Evolutionary conservation across 2,888 invertebrate species (phyloP), one percentile per base, ranked within the genome.

Genomic region (Sipha maydis): DNA sequence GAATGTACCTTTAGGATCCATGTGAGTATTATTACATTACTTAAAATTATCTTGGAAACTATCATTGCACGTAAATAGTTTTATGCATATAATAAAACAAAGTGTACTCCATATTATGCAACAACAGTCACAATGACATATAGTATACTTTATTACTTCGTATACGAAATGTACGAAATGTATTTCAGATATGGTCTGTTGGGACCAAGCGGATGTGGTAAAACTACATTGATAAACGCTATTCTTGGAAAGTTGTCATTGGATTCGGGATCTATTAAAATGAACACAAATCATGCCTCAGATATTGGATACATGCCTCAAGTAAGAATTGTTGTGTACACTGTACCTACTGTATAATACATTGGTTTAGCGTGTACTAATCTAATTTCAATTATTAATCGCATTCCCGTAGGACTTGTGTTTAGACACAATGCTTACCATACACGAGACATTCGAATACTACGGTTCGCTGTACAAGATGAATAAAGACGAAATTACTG

Each of bases 391-490:
- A 67, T 56, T 56, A 19, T 83, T 9, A 34, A 54, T 17, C 8
- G 19, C 48, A 17, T 34, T 54, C 28, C 9, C 11, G 3, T 92
- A 95, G 95, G 95, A 95, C 92, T 92, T 94, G 67, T 95, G 95
- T 0, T 92, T 95, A 14, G 95, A 95, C 91, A 94, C 94, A 0
- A 95, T 95, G 92, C 96, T 96, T 91, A 94, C 95, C 1, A 96
- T 95, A 90, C 93, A 94, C 71, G 97, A 97, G 92, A 96, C 96
- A 0, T 93, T 97, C 92, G 93, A 94, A 88, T 97, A 96, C 92
- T 97, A 97, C 92, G 97, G 97, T 34, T 94, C 95, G 93, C 94
- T 96, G 84, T 95, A 95, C 54, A 95, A 95, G 48, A 95, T 97
- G 95, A 91, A 93, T 0, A 94, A 94, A 0, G 92, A 92, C 31